These are phyloP conservation scores for Zoanthus gigantus DNA, from an alignment of 92 coral and sea anemone genomes.

Conservation along the genomic window DNA sequence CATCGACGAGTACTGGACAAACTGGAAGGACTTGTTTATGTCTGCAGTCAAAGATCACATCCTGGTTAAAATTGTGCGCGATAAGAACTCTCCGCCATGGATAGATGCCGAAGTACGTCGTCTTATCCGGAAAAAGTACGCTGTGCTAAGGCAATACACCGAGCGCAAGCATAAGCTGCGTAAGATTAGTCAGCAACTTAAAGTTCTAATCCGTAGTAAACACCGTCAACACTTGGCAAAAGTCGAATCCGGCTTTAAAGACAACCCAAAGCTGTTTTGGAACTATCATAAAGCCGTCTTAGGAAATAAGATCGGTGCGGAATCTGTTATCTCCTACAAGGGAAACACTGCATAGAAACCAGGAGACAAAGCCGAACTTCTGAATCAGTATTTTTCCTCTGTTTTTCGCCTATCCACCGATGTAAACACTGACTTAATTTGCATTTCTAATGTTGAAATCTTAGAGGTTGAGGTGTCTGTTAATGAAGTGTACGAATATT, in stretches of 20 bases:
- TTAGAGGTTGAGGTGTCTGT: not conserved
- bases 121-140: not conserved
- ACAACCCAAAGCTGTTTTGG: conserved; percentile 14
- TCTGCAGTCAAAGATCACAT: conserved; percentile 37
- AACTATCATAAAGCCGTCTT: conserved; percentile 56
- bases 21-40: conserved; percentile 69
- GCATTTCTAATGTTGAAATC: conserved; percentile 4
- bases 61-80: conserved; percentile 21
- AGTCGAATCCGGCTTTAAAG: conserved; percentile 41
- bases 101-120: not conserved
- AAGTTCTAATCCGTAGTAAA: conserved; percentile 36
- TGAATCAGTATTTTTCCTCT: conserved; percentile 55
- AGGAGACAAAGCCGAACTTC: conserved; percentile 54
- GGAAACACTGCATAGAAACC: conserved; percentile 35
- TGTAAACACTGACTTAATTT: not conserved
- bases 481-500: not conserved
- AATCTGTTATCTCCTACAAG: conserved; percentile 36
- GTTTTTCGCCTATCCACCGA: conserved; percentile 31
- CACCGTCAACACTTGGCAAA: conserved; percentile 37
- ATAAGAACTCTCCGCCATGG: conserved; percentile 46
- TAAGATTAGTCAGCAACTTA: conserved; percentile 45
- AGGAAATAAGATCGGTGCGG: not conserved
- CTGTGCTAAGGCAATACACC: not conserved
- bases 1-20: conserved; percentile 58
- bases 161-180: conserved; percentile 50